A percentile compares a stretch with the other conserved stretches of the same genome.
These are phyloP conservation scores for Megamerina dolium DNA, from an alignment of 2,888 invertebrate species.

Conservation along the genomic window DNA sequence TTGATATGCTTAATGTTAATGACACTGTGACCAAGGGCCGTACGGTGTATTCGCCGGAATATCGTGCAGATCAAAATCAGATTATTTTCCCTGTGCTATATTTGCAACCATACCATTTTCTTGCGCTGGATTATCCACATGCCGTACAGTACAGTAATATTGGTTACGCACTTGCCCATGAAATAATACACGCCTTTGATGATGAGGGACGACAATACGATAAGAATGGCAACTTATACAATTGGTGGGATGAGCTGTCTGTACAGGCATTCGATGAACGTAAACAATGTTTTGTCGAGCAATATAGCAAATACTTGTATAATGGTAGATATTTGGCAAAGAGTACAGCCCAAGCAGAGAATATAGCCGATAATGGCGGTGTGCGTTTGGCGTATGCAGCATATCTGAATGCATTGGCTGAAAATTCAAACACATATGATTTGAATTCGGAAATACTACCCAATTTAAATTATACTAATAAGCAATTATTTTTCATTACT, in stretches of 20 bases:
- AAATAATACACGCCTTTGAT: constrained; percentile 32
- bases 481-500: too few species aligned
- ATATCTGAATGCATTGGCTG: constrained; percentile 17
- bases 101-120: too few species aligned
- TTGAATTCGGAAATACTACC: too few species aligned
- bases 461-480: too few species aligned
- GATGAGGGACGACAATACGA: constrained; percentile 23
- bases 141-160: constrained; percentile 32
- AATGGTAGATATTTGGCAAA: neutral
- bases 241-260: constrained; percentile 4
- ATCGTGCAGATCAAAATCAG: constrained; percentile 21
- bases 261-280: neutral
- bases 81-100: constrained; percentile 30
- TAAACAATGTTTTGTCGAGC: constrained; percentile 4
- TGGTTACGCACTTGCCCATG: constrained; percentile 32
- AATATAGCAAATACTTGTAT: constrained; percentile 7
- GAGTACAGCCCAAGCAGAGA: neutral
- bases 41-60: constrained; percentile 15
- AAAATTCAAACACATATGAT: too few species aligned
- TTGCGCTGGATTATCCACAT: constrained; percentile 29
- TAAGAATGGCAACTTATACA: constrained; percentile 14
- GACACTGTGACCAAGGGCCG: neutral
- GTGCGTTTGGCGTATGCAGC: constrained; percentile 19
- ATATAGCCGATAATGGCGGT: constrained; percentile 19
- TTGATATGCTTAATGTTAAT: neutral